A percentile compares a stretch with the other conserved stretches of the same genome.
phyloP scores from a whole-genome alignment of 2,888 invertebrate species.

The Artemia sinica region DNA sequence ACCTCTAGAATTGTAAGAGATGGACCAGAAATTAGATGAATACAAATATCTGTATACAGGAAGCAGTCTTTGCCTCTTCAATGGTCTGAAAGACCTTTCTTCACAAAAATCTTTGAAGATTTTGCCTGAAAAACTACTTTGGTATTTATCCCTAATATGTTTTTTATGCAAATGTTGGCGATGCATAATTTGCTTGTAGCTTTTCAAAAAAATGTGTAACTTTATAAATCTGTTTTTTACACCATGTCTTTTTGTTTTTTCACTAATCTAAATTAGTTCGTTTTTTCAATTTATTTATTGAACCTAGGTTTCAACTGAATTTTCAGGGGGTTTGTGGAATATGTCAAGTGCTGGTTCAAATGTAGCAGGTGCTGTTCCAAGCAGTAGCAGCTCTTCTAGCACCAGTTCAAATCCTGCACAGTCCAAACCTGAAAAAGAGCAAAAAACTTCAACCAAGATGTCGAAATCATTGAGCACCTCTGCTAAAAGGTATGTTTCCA shows the following conservation, averaged over 20 bases:
- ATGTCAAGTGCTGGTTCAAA: conserved; percentile 9
- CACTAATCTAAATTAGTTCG: not conserved
- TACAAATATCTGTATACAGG: too few species aligned
- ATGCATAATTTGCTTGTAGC: too few species aligned
- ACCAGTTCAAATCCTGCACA: not conserved
- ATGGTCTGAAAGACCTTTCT: too few species aligned
- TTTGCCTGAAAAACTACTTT: too few species aligned
- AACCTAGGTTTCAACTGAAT: too few species aligned
- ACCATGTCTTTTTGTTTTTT: not conserved
- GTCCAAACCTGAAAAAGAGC: conserved; percentile 23
- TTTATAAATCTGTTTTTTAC: not conserved
- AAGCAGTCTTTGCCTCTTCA: too few species aligned
- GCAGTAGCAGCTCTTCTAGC: not conserved
- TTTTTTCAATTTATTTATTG: not conserved
- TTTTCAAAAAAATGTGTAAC: too few species aligned
- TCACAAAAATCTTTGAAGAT: too few species aligned
- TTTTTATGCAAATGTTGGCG: too few species aligned
- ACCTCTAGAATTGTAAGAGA: too few species aligned
- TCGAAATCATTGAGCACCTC: conserved; percentile 82
- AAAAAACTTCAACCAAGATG: conserved; percentile 58
- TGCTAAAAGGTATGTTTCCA: conserved; percentile 46
- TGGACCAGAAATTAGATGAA: too few species aligned
- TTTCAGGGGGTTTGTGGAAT: not conserved
- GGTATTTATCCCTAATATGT: too few species aligned
- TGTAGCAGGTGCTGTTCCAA: not conserved